phyloP scores from a whole-genome alignment of 2,113 vertebrate species.

The Rhinichthys klamathensis region DNA sequence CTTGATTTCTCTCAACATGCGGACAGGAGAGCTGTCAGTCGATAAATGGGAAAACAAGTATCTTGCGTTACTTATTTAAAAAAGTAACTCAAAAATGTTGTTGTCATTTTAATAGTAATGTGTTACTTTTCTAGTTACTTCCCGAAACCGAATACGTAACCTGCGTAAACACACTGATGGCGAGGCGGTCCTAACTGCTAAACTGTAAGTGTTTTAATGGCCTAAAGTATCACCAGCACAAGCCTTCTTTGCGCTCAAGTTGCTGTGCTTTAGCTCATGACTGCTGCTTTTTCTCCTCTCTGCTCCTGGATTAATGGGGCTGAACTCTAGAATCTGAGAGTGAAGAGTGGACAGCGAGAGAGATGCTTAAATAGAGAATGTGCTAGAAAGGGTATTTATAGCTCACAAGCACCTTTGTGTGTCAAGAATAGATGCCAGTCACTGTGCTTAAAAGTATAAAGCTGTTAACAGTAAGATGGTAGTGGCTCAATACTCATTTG shows the following conservation, averaged over 20 bases:
- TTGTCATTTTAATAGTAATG: no score
- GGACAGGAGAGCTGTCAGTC: no score
- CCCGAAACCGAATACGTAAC: no score
- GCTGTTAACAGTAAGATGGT: background rate
- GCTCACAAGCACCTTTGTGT: background rate
- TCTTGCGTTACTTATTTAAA: no score
- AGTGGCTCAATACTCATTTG: background rate
- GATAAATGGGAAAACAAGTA: no score
- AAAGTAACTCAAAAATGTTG: no score
- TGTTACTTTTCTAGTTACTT: no score
- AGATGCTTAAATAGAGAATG: background rate
- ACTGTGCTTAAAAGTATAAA: background rate
- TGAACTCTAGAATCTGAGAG: conserved; percentile 3
- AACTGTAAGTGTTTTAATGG: background rate
- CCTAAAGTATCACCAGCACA: conserved; percentile 16
- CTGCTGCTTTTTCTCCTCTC: background rate
- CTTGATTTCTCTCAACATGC: no score
- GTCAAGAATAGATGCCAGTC: conserved; percentile 1
- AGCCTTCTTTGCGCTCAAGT: background rate
- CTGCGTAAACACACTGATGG: no score
- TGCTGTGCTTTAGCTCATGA: conserved; percentile 26
- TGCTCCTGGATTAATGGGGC: conserved; percentile 2
- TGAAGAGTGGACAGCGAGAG: background rate
- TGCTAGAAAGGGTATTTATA: background rate
- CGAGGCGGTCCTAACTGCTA: background rate